Conservation (phyloP, 2,888 invertebrate genomes). For the Epiblema foenella region DNA sequence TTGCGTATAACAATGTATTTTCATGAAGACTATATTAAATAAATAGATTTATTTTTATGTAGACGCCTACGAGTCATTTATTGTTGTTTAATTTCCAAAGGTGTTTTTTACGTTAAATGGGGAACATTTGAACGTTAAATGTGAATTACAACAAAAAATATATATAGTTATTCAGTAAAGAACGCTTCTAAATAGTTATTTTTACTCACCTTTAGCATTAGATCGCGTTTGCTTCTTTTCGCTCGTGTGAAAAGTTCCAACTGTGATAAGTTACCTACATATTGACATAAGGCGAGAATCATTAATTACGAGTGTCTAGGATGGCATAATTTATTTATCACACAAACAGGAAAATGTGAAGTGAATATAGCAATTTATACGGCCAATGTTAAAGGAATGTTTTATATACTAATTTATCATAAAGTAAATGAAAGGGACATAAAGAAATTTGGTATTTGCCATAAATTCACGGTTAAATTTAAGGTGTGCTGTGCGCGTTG, state of each 20-base stretch:
- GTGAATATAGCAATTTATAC: neutral
- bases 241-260: neutral
- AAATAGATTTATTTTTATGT: too few relatives aligned
- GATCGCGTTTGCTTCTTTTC: neutral
- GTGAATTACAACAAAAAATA: neutral
- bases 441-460: neutral
- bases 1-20: too few relatives aligned
- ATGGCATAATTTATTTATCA: neutral
- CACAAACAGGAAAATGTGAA: neutral
- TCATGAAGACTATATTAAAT: too few relatives aligned
- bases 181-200: neutral
- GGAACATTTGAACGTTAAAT: too few relatives aligned
- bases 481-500: too few relatives aligned
- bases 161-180: neutral
- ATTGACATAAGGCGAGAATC: neutral
- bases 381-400: too few relatives aligned
- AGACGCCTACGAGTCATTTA: constrained; percentile 1
- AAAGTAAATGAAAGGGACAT: too few relatives aligned
- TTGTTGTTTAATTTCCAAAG: constrained; percentile 2
- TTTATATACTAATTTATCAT: too few relatives aligned
- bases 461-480: neutral
- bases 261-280: too few relatives aligned
- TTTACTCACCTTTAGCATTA: constrained; percentile 3
- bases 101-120: constrained; percentile 8
- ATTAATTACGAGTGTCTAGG: neutral